phyloP scores from a whole-genome alignment of 2,888 invertebrate genomes.

The Cryptophagus acutangulus region DNA sequence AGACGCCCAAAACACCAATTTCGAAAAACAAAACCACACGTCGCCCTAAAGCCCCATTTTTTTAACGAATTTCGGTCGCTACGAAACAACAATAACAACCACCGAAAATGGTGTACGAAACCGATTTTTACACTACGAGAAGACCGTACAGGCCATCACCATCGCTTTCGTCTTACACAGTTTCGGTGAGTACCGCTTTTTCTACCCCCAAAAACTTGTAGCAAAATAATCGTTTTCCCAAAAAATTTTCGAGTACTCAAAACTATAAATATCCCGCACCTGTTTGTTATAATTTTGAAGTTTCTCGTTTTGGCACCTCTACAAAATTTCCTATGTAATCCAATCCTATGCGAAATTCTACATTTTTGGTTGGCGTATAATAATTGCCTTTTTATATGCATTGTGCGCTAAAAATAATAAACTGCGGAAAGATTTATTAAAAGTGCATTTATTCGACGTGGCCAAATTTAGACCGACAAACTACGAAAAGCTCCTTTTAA shows the following conservation, averaged over 20 bases:
- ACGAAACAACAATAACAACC: slow-evolving; percentile 52
- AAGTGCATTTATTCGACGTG: no score
- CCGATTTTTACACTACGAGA: slow-evolving; percentile 87
- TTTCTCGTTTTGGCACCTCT: no score
- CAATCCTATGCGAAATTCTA: no score
- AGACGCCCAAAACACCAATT: slow-evolving; percentile 33
- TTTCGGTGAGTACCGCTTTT: slow-evolving; percentile 66
- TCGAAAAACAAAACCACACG: slow-evolving; percentile 6
- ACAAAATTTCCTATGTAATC: no score
- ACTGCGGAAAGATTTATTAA: no score
- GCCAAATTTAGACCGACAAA: no score
- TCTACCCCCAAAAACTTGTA: background rate
- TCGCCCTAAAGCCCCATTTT: slow-evolving; percentile 20
- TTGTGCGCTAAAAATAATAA: no score
- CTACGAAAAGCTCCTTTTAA: no score
- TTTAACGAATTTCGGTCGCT: slow-evolving; percentile 53
- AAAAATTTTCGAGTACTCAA: background rate
- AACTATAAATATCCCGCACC: no score
- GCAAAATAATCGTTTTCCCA: slow-evolving; percentile 1
- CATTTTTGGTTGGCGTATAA: no score
- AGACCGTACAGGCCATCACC: slow-evolving; percentile 73
- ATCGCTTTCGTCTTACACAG: slow-evolving; percentile 64
- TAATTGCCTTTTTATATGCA: no score
- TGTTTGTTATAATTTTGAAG: no score
- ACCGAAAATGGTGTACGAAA: slow-evolving; percentile 83